A percentile compares a stretch with the other conserved stretches of the same genome.
phyloP scores from a whole-genome alignment of 2,888 invertebrate species.

The Lasioglossum calceatum region DNA sequence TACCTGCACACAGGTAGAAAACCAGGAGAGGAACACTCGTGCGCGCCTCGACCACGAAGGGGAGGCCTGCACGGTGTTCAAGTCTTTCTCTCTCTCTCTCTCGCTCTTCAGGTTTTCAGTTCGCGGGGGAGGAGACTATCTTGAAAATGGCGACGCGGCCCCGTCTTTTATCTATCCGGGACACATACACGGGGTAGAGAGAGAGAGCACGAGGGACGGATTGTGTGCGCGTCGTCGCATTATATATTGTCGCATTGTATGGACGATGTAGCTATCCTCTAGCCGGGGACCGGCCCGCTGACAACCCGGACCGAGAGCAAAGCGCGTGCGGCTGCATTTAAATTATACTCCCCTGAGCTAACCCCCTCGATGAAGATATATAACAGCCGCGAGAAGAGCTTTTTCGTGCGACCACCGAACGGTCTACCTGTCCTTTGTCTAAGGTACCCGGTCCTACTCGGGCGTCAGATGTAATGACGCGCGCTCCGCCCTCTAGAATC shows the following conservation, averaged over 20 bases:
- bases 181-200: constrained; percentile 41
- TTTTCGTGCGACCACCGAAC: constrained; percentile 28
- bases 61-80: constrained; percentile 52
- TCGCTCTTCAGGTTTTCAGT: constrained; percentile 56
- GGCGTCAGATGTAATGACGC: constrained; percentile 26
- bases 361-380: constrained; percentile 49
- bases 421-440: constrained; percentile 22
- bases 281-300: constrained; percentile 30
- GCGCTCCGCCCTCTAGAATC: not conserved
- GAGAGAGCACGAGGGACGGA: not conserved
- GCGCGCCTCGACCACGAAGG: constrained; percentile 46
- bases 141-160: constrained; percentile 81
- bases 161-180: constrained; percentile 75
- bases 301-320: constrained; percentile 26
- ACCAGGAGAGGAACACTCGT: constrained; percentile 34
- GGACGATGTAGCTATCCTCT: constrained; percentile 63
- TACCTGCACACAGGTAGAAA: not conserved
- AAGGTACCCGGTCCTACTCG: not conserved
- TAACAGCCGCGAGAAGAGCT: constrained; percentile 20
- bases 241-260: constrained; percentile 68
- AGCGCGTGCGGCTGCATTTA: constrained; percentile 57
- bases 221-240: constrained; percentile 54
- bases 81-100: constrained; percentile 52
- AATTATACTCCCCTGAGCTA: constrained; percentile 33
- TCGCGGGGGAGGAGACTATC: constrained; percentile 80